Percentiles rank a stretch among this genome's conserved stretches.
These are phyloP conservation scores for Pseudomugil gertrudae DNA, from an alignment of 2,797 vertebrate genomes.

Conservation along the genomic window DNA sequence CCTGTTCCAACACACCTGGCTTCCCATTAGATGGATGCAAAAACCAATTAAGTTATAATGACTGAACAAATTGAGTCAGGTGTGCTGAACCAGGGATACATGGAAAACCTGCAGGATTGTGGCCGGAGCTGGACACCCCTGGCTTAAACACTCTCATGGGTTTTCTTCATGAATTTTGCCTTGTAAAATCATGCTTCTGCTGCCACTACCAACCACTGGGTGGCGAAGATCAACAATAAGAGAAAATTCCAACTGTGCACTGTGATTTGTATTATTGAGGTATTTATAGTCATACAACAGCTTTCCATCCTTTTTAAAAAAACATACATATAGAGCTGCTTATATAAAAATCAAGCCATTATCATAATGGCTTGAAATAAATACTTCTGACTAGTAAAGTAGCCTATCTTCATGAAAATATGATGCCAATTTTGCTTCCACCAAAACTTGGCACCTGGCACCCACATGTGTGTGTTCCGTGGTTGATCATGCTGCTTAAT, in stretches of 20 bases:
- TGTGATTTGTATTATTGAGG: conserved; percentile 25
- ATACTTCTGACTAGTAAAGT: no score
- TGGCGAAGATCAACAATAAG: conserved; percentile 39
- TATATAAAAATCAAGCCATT: background rate
- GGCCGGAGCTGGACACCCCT: no score
- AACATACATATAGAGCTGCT: background rate
- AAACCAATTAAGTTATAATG: no score
- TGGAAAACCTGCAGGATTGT: no score
- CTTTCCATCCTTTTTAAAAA: background rate
- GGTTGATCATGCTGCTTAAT: conserved; percentile 31
- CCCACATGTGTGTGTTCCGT: background rate
- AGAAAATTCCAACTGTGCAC: conserved; percentile 28
- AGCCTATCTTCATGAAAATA: background rate
- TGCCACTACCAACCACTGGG: conserved; percentile 27
- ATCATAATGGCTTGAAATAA: no score
- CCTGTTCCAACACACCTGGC: no score
- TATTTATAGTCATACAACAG: conserved; percentile 20
- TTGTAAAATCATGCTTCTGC: conserved; percentile 17
- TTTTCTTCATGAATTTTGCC: conserved; percentile 3
- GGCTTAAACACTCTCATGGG: no score
- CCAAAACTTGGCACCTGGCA: background rate
- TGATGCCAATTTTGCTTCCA: background rate
- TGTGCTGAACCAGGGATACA: no score
- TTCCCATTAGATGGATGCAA: no score
- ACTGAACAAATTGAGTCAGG: no score